Percentiles rank a stretch among this genome's conserved stretches.
Evolutionary conservation across 2,888 invertebrate species (phyloP).

Genomic region (Epinotia ramella): DNA sequence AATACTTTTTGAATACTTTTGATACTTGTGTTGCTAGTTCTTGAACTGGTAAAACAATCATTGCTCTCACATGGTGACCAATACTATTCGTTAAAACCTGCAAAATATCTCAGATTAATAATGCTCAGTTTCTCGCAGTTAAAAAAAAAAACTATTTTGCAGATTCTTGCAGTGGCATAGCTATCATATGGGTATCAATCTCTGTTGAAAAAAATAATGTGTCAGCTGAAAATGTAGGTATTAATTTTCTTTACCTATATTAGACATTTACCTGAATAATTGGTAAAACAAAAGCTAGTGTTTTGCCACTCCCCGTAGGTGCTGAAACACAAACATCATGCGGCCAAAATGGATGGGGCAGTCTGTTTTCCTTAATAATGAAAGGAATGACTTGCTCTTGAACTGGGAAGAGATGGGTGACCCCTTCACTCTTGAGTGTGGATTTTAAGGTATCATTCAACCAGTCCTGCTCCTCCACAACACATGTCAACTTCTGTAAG

Average conservation of each 20-base stretch:
- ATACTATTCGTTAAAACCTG: conserved; percentile 87
- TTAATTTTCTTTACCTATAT: neutral
- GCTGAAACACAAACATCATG: conserved; percentile 98
- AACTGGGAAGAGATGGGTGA: conserved; percentile 93
- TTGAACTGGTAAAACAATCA: conserved; percentile 97
- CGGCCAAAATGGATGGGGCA: conserved; percentile 88
- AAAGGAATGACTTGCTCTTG: conserved; percentile 92
- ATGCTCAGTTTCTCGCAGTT: neutral
- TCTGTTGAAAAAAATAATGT: neutral
- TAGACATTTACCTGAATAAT: conserved; percentile 89
- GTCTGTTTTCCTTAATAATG: conserved; percentile 87
- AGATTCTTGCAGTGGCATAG: too few species aligned
- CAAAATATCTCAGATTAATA: conserved; percentile 47
- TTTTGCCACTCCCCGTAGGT: conserved; percentile 99
- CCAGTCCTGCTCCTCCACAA: conserved; percentile 84
- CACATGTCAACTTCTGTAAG: conserved; percentile 83
- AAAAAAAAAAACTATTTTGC: too few species aligned
- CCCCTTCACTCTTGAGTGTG: conserved; percentile 88
- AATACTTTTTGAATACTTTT: conserved; percentile 91
- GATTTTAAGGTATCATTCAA: conserved; percentile 87
- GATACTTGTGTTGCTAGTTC: conserved; percentile 96
- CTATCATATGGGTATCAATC: too few species aligned
- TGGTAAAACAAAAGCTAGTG: conserved; percentile 96
- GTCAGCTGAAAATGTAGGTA: neutral
- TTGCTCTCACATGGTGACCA: conserved; percentile 89